phyloP scores from a whole-genome alignment of 2,797 vertebrate species.

The Malurus splendens region DNA sequence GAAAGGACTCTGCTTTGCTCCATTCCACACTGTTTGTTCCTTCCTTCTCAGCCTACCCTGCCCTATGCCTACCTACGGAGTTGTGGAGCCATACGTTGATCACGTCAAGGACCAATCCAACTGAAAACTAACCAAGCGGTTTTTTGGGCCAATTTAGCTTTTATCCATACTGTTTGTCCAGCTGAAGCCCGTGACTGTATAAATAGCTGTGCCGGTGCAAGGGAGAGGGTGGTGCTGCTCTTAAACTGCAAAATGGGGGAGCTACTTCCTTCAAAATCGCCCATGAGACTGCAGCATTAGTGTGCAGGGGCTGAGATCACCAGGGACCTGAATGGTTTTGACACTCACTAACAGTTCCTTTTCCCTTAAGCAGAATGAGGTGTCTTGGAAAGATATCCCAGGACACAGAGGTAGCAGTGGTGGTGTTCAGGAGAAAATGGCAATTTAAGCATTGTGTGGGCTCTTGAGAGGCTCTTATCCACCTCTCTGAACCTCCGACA shows the following conservation, averaged over 20 bases:
- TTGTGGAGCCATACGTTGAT: neutral
- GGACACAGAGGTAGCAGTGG: neutral
- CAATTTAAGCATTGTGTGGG: neutral
- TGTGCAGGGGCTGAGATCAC: neutral
- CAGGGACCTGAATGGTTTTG: neutral
- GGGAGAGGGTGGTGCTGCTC: neutral
- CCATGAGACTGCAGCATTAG: neutral
- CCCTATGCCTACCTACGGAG: fast-evolving
- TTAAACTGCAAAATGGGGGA: neutral
- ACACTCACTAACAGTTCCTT: neutral
- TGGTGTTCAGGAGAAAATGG: neutral
- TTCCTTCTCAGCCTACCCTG: neutral
- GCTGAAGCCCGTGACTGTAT: neutral
- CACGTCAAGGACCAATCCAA: neutral
- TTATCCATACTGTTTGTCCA: neutral
- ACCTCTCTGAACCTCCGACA: neutral
- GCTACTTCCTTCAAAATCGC: neutral
- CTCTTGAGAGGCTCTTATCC: neutral
- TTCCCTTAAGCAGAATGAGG: neutral
- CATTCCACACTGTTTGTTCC: fast-evolving
- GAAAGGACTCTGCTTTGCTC: neutral
- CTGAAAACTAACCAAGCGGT: neutral
- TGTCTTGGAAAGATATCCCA: neutral
- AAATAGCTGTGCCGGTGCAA: neutral
- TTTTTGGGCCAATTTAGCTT: neutral